These are phyloP conservation scores for Agapornis roseicollis DNA, from an alignment of 2,113 vertebrate genomes.

Conservation along the genomic window DNA sequence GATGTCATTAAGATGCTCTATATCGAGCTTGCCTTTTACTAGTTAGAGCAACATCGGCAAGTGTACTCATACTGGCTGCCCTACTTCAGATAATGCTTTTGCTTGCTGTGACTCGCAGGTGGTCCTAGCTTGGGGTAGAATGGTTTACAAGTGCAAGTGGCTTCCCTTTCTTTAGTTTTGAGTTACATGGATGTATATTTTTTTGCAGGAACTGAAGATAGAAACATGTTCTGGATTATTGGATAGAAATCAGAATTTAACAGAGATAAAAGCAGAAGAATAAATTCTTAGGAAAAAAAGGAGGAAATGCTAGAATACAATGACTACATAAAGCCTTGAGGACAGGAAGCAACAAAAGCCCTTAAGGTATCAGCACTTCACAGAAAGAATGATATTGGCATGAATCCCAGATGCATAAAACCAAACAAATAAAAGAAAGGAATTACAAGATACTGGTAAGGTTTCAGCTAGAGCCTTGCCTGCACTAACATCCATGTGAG, in stretches of 20 bases:
- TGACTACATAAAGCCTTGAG: not conserved
- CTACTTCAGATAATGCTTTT: not conserved
- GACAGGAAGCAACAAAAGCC: not conserved
- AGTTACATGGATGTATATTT: not conserved
- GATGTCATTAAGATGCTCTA: not conserved
- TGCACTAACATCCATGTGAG: not conserved
- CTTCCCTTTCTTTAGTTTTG: not conserved
- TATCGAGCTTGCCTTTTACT: not conserved
- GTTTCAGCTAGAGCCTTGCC: not conserved
- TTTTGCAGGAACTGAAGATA: not conserved
- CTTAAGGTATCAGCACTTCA: not conserved
- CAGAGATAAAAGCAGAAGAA: not conserved
- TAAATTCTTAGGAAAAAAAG: not conserved
- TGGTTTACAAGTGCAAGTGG: not conserved
- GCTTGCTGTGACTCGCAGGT: not conserved
- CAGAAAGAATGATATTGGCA: not conserved
- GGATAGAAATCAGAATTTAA: not conserved
- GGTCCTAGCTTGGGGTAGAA: not conserved
- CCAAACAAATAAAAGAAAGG: not conserved
- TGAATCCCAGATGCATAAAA: slow-evolving; percentile 3
- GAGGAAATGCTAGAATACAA: not conserved
- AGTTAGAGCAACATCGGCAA: not conserved
- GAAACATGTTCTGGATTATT: not conserved
- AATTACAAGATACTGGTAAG: not conserved
- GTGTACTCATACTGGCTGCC: not conserved